phyloP scores from a whole-genome alignment of 2,888 invertebrate species.

The Leuctra nigra region DNA sequence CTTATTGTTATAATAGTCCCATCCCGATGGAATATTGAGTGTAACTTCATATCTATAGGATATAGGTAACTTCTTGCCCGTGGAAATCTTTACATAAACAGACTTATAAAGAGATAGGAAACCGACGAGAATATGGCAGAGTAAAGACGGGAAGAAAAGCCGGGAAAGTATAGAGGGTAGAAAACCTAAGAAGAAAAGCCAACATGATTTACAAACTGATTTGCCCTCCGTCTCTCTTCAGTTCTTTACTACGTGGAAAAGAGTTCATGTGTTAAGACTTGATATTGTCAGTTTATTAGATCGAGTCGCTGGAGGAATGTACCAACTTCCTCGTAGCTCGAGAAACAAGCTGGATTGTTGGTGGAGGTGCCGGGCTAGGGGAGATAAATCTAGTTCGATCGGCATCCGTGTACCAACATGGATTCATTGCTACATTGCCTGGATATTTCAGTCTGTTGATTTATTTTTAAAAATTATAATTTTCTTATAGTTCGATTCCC shows the following conservation, averaged over 20 bases:
- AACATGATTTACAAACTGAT: slow-evolving; percentile 25
- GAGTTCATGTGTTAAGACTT: too few species aligned
- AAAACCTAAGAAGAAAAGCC: slow-evolving; percentile 23
- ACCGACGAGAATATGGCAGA: slow-evolving; percentile 10
- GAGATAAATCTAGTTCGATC: too few species aligned
- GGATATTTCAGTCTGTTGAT: too few species aligned
- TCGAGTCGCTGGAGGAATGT: too few species aligned
- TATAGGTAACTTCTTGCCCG: background rate
- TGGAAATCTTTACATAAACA: slow-evolving; percentile 18
- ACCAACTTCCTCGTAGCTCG: too few species aligned
- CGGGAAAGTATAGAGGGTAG: background rate
- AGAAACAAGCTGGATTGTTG: too few species aligned
- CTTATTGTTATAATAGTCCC: background rate
- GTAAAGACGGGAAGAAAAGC: background rate
- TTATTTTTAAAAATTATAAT: too few species aligned
- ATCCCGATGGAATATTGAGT: background rate
- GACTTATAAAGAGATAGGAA: background rate
- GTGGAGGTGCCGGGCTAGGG: background rate
- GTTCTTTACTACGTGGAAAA: background rate
- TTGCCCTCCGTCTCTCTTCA: slow-evolving; percentile 12
- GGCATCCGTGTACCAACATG: too few species aligned
- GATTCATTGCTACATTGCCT: too few species aligned
- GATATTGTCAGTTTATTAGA: too few species aligned
- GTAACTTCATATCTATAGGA: too few species aligned
- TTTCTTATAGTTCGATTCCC: too few species aligned